These are phyloP conservation scores for Diplodus sargus DNA, from an alignment of 2,797 vertebrate species.

Conservation along the genomic window DNA sequence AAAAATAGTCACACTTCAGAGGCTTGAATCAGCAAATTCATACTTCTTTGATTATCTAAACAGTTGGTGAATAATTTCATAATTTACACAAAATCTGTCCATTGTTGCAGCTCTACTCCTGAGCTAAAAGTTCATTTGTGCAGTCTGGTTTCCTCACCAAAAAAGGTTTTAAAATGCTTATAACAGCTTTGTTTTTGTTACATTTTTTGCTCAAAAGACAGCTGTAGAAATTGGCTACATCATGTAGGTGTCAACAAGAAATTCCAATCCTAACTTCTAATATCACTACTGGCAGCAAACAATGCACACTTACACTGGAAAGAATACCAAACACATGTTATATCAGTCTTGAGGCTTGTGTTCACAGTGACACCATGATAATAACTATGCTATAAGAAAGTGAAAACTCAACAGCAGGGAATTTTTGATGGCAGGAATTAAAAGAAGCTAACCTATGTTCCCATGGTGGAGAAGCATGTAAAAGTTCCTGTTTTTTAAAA, in stretches of 20 bases:
- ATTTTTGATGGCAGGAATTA: not conserved
- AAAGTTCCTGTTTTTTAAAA: conserved; percentile 45
- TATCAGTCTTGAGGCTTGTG: not conserved
- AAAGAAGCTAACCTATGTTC: conserved; percentile 8
- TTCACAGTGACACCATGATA: not conserved
- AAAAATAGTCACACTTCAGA: too few relatives aligned
- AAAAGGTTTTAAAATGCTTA: not conserved
- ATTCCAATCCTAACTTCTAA: not conserved
- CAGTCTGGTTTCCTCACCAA: not conserved
- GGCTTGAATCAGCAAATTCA: too few relatives aligned
- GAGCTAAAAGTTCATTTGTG: not conserved
- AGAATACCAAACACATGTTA: not conserved
- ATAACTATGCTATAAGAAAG: not conserved
- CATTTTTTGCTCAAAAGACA: not conserved
- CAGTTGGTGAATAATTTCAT: too few relatives aligned
- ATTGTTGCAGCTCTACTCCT: not conserved
- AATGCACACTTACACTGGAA: not conserved
- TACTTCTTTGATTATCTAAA: too few relatives aligned
- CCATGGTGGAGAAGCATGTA: conserved; percentile 40
- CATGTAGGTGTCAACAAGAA: not conserved
- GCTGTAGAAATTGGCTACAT: not conserved
- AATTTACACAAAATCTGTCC: too few relatives aligned
- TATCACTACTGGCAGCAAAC: not conserved
- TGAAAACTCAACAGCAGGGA: not conserved
- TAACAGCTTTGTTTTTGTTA: not conserved